Evolutionary conservation across 2,113 vertebrate genomes (phyloP).

Genomic region (Syngnathus typhle): DNA sequence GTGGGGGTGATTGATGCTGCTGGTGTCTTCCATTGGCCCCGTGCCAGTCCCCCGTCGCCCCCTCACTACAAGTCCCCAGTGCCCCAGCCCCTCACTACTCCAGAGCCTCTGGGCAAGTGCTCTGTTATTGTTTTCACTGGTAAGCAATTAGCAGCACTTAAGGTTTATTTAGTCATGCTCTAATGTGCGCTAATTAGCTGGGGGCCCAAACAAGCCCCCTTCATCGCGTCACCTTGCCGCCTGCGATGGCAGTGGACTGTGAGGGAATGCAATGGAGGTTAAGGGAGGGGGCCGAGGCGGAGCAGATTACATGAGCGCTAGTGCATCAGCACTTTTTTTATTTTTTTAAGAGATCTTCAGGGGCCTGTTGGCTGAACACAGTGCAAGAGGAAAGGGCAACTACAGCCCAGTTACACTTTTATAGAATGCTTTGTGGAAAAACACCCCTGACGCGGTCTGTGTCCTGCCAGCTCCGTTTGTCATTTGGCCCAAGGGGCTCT

Average conservation of each 20-base stretch:
- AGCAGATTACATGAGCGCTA: slow-evolving; percentile 62
- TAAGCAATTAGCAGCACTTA: slow-evolving; percentile 74
- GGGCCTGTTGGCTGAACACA: slow-evolving; percentile 71
- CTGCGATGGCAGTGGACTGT: slow-evolving; percentile 59
- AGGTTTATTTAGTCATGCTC: slow-evolving; percentile 77
- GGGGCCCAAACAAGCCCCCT: slow-evolving; percentile 66
- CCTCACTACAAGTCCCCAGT: slow-evolving; percentile 44
- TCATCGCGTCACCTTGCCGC: slow-evolving; percentile 50
- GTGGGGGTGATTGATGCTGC: slow-evolving; percentile 54
- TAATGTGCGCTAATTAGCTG: slow-evolving; percentile 78
- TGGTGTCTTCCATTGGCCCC: slow-evolving; percentile 62
- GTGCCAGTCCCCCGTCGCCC: slow-evolving; percentile 57
- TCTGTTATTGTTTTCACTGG: slow-evolving; percentile 77
- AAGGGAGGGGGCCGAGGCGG: slow-evolving; percentile 21
- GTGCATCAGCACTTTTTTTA: slow-evolving; percentile 63
- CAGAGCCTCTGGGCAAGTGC: slow-evolving; percentile 67
- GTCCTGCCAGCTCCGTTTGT: slow-evolving; percentile 70
- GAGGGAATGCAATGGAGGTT: slow-evolving; percentile 53
- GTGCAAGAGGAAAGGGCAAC: slow-evolving; percentile 73
- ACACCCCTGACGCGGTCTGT: slow-evolving; percentile 77
- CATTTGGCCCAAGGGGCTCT: slow-evolving; percentile 70
- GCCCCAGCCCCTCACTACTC: slow-evolving; percentile 43
- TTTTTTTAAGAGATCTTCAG: slow-evolving; percentile 74
- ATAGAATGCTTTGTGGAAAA: slow-evolving; percentile 79
- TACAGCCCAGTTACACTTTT: slow-evolving; percentile 75